Evolutionary conservation across 1,140 invertebrate genomes (phyloP).

Genomic region (Cardiocondyla obscurior): DNA sequence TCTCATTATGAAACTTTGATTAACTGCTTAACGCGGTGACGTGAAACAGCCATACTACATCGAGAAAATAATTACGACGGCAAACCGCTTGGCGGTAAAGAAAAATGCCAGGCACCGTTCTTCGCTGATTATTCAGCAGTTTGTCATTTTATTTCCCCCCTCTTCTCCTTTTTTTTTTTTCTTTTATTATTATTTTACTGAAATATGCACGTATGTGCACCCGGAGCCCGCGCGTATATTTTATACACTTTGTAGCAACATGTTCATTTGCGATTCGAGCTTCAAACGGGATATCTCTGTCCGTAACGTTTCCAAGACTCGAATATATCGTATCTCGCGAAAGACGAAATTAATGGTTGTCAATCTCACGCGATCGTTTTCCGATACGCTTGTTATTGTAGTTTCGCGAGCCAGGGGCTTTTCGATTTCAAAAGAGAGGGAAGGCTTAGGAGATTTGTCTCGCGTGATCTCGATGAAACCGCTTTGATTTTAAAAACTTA

Average conservation of each 20-base stretch:
- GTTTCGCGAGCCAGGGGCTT: neutral
- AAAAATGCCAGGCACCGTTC: neutral
- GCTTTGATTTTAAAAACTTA: slow-evolving; percentile 20
- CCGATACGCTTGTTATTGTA: slow-evolving; percentile 41
- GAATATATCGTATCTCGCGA: neutral
- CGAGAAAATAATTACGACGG: neutral
- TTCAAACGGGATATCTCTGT: neutral
- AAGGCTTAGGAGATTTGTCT: neutral
- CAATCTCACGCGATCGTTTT: slow-evolving; percentile 44
- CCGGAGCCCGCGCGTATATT: too few species aligned
- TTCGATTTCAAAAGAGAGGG: neutral
- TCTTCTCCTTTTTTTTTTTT: too few species aligned
- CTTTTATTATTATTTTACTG: neutral
- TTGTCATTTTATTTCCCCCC: neutral
- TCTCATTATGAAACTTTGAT: slow-evolving; percentile 28
- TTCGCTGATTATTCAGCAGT: neutral
- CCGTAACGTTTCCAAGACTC: neutral
- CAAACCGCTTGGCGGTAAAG: neutral
- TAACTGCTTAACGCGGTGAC: slow-evolving; percentile 15
- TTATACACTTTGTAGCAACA: neutral
- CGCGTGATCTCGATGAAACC: neutral
- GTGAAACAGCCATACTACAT: neutral
- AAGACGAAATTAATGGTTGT: slow-evolving; percentile 41
- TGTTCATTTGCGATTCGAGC: neutral
- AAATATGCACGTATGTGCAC: too few species aligned